These are phyloP conservation scores for Octonoba sinensis DNA, from an alignment of 2,888 invertebrate species.

Conservation along the genomic window DNA sequence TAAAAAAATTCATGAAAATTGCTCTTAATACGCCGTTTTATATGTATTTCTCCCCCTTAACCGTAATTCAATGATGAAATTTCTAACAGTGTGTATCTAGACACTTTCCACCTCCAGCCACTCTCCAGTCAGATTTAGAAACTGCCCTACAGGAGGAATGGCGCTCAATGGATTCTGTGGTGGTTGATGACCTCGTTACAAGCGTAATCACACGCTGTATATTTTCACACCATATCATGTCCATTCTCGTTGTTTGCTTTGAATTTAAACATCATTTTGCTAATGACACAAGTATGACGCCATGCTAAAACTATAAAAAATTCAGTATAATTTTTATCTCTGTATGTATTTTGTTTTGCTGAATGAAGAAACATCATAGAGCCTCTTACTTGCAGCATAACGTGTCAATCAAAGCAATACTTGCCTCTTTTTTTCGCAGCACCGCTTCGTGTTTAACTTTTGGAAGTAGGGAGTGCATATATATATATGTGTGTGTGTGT, in stretches of 20 bases:
- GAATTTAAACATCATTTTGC: slow-evolving; percentile 14
- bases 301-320: neutral
- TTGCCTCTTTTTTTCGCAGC: slow-evolving; percentile 7
- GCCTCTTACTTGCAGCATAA: slow-evolving; percentile 13
- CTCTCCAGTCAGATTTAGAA: slow-evolving; percentile 22
- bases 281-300: slow-evolving; percentile 15
- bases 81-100: too few relatives aligned
- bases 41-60: too few relatives aligned
- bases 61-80: too few relatives aligned
- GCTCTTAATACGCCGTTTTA: too few relatives aligned
- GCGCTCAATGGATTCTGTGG: slow-evolving; percentile 3
- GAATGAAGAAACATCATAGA: neutral
- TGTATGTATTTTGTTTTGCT: slow-evolving; percentile 6
- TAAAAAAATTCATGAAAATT: too few relatives aligned
- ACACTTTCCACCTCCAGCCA: neutral
- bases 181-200: slow-evolving; percentile 11
- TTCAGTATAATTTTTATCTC: slow-evolving; percentile 12
- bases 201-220: slow-evolving; percentile 11
- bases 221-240: neutral
- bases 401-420: slow-evolving; percentile 17
- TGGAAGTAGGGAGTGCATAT: too few relatives aligned
- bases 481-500: too few relatives aligned
- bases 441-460: too few relatives aligned
- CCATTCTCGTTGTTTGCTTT: slow-evolving; percentile 13
- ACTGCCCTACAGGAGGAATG: slow-evolving; percentile 22